Percentiles rank a stretch among this genome's conserved stretches.
Evolutionary conservation across 2,113 vertebrate genomes (phyloP).

Genomic region (Pyrgilauda ruficollis): DNA sequence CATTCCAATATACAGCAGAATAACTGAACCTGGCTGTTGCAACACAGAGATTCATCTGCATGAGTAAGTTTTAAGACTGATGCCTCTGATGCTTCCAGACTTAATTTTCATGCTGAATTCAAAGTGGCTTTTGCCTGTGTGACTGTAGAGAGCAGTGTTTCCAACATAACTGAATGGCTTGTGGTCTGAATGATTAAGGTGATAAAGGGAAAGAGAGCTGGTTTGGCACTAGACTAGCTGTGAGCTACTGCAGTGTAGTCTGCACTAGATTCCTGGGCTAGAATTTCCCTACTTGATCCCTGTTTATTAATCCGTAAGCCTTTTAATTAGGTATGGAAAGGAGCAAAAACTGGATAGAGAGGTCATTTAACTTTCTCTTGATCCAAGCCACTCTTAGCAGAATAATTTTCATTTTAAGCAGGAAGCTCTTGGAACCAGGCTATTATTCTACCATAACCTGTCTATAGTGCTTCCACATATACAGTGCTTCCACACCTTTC

Average conservation of each 20-base stretch:
- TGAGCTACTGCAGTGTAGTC: background rate
- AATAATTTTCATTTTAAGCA: conserved; percentile 14
- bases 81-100: background rate
- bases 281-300: background rate
- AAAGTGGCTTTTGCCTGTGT: background rate
- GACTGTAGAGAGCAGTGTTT: conserved; percentile 40
- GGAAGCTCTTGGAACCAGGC: background rate
- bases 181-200: background rate
- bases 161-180: background rate
- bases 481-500: background rate
- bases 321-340: conserved; percentile 29
- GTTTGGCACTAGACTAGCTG: background rate
- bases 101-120: background rate
- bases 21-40: background rate
- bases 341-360: background rate
- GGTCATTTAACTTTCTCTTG: conserved; percentile 9
- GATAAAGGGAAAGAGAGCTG: background rate
- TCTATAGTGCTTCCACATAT: background rate
- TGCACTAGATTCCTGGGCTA: background rate
- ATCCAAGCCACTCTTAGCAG: background rate
- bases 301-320: background rate
- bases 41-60: background rate
- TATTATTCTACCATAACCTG: background rate
- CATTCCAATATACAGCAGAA: background rate
- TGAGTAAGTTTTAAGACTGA: background rate